Base-by-base conservation (phyloP, 2,888 invertebrate genomes). In the Philhelius pedissequus region DNA sequence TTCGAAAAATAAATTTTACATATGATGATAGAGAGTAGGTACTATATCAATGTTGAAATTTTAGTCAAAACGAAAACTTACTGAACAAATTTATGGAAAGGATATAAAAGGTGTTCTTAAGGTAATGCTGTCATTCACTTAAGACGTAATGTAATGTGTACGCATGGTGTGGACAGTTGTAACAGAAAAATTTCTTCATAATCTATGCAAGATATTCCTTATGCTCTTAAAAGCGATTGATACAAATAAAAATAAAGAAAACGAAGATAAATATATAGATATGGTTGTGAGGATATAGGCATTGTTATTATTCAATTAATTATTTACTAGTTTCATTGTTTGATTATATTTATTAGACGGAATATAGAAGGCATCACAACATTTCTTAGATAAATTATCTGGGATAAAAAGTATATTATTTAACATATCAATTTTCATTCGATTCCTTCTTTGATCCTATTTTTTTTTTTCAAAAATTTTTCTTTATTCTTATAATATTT, bases 141-240 rank as follows among this genome's bases (percentile, higher is more conserved):
- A n/a, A n/a, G n/a, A n/a, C n/a, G n/a, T n/a, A n/a, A n/a, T n/a
- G n/a, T n/a, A n/a, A n/a, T n/a, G n/a, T 38, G 15, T 56, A 60
- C 30, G n/a, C n/a, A n/a, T n/a, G n/a, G n/a, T n/a, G n/a, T n/a
- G n/a, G n/a, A n/a, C 22, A 27, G 54, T 45, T 60, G 11, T 18
- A 45, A 58, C n/a, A n/a, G 22, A 11, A 40, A 68, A 62, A 69
- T 45, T 62, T 62, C 20, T 73, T 73, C 32, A 40, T 62, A 48
- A 54, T 69, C 9, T 66, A 40, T 48, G 22, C 68, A 62, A 40
- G 60, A 68, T 71, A 68, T 73, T 40, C 15, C n/a, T 15, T 68
- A 50, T n/a, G n/a, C 71, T 48, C 78, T 73, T 50, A 77, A 82
- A 71, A 30, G 68, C 68, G 32, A 69, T 73, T 52, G 40, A 48